Percentiles rank a stretch among this genome's conserved stretches.
Evolutionary conservation across 2,888 invertebrate species (phyloP).

Genomic region (Villa cingulata): DNA sequence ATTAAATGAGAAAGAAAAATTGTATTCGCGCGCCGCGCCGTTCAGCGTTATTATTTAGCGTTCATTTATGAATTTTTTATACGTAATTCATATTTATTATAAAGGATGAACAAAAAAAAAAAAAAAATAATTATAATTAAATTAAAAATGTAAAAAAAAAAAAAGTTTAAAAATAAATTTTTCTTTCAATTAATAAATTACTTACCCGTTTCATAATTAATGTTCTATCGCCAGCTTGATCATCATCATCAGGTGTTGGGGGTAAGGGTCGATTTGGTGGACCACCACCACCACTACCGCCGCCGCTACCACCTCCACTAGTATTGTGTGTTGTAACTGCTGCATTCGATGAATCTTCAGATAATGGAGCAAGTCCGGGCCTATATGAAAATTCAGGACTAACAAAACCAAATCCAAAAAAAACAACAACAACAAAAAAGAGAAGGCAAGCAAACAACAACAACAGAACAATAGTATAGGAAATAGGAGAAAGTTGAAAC

Average conservation of each 20-base stretch:
- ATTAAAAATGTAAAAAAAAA: too few relatives aligned
- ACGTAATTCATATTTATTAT: too few relatives aligned
- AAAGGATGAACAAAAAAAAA: too few relatives aligned
- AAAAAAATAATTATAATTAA: too few relatives aligned
- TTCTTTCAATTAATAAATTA: constrained; percentile 17
- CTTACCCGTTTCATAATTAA: constrained; percentile 87
- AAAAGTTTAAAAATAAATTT: neutral
- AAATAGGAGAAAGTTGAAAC: constrained; percentile 7
- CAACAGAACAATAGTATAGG: constrained; percentile 15
- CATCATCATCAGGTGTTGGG: constrained; percentile 88
- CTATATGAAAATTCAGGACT: constrained; percentile 76
- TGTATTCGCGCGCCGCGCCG: too few relatives aligned
- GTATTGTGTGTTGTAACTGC: constrained; percentile 25
- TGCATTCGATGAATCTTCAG: constrained; percentile 39
- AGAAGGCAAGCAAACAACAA: constrained; percentile 7
- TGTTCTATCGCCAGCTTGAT: constrained; percentile 68
- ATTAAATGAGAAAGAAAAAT: too few relatives aligned
- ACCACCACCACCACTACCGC: constrained; percentile 43
- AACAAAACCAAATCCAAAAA: constrained; percentile 33
- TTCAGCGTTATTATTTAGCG: too few relatives aligned
- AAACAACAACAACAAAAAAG: constrained; percentile 15
- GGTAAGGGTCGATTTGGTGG: constrained; percentile 88
- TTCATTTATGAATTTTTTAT: too few relatives aligned
- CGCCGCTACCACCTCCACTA: constrained; percentile 27
- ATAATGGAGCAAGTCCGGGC: constrained; percentile 52